Evolutionary conservation across 2,888 invertebrate species (phyloP).

Genomic region (Calliopum simillimum): DNA sequence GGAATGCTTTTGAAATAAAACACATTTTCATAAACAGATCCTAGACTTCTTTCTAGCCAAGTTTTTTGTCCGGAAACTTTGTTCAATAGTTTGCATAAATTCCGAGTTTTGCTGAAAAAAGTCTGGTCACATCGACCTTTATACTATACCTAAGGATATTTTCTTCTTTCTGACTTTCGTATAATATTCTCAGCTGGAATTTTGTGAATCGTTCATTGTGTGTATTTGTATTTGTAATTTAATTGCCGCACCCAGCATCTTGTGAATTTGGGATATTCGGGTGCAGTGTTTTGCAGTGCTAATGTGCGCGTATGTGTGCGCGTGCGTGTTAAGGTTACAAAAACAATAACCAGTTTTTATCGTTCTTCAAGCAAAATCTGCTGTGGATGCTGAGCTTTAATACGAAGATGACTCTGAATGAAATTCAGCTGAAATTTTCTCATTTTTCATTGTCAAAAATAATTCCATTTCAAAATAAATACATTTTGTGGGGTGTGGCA

Average conservation of each 20-base stretch:
- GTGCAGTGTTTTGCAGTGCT: not conserved
- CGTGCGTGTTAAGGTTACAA: not conserved
- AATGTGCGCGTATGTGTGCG: not conserved
- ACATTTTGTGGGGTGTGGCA: conserved; percentile 22
- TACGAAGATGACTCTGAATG: conserved; percentile 12
- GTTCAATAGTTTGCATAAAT: no score
- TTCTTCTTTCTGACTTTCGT: not conserved
- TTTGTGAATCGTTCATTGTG: conserved; percentile 2
- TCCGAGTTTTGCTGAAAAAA: no score
- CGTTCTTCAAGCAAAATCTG: not conserved
- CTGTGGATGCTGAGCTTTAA: not conserved
- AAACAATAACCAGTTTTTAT: conserved; percentile 9
- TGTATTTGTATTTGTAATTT: conserved; percentile 32
- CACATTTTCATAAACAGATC: no score
- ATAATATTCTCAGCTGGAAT: conserved; percentile 27
- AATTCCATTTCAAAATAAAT: conserved; percentile 20
- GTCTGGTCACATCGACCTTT: no score
- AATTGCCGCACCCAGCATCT: conserved; percentile 40
- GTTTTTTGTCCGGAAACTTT: no score
- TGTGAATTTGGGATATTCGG: conserved; percentile 9
- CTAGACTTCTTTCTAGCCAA: no score
- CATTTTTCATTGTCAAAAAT: conserved; percentile 34
- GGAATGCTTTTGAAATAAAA: not conserved
- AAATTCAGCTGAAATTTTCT: conserved; percentile 20
- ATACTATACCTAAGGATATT: not conserved